Percentiles rank a stretch among this genome's conserved stretches.
Conservation (phyloP, 2,888 invertebrate species). For the Caprella mutica region DNA sequence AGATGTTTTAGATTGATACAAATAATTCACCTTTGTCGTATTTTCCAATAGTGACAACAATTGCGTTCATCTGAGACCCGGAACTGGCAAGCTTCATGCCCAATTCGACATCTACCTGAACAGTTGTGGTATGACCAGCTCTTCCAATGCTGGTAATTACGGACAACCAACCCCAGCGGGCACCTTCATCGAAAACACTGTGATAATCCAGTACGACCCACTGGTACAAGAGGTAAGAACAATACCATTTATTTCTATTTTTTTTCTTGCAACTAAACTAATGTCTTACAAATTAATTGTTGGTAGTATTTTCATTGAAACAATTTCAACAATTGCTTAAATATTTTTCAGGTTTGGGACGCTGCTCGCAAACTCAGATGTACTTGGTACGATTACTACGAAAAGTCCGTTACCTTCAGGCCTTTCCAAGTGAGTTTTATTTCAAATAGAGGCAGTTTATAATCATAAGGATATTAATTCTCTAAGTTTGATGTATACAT, state of each 20-base stretch:
- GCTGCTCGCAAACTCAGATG: slow-evolving; percentile 81
- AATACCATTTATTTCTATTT: background rate
- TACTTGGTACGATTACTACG: slow-evolving; percentile 93
- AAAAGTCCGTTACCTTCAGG: slow-evolving; percentile 85
- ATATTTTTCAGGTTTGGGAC: slow-evolving; percentile 78
- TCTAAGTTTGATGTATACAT: no score
- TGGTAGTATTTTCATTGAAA: background rate
- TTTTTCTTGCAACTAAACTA: background rate
- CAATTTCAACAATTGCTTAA: background rate
- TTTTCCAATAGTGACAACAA: slow-evolving; percentile 66
- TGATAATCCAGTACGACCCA: slow-evolving; percentile 80
- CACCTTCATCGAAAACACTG: slow-evolving; percentile 86
- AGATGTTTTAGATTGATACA: no score
- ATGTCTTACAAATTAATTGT: background rate
- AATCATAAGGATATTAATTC: no score
- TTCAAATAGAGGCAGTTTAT: no score
- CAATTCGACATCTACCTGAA: slow-evolving; percentile 88
- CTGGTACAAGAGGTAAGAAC: slow-evolving; percentile 50
- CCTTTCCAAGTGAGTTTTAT: slow-evolving; percentile 61
- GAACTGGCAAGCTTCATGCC: slow-evolving; percentile 77
- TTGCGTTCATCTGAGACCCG: slow-evolving; percentile 82
- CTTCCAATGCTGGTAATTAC: slow-evolving; percentile 54
- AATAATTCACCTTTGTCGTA: no score
- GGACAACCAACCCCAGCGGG: slow-evolving; percentile 82
- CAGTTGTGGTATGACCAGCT: slow-evolving; percentile 85